Base-by-base conservation (phyloP, 2,113 vertebrate genomes). In the Chiloscyllium plagiosum region DNA sequence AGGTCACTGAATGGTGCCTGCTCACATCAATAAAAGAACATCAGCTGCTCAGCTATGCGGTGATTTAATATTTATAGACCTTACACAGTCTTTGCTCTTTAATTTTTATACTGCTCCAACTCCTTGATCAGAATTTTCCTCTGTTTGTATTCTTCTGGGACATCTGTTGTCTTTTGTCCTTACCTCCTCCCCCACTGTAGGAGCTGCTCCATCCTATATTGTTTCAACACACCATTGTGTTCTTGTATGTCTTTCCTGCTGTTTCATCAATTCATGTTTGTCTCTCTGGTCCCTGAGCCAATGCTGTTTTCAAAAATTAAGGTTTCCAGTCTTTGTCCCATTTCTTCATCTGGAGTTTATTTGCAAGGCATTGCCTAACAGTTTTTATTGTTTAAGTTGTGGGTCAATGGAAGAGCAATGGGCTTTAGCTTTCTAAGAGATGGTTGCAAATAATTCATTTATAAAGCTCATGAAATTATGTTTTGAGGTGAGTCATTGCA, bases 161-260 rank as follows among this genome's bases (percentile, higher is more conserved):
- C 92, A 94, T 94, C 92, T 94, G 92, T 69, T 94, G 92, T 42
- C 37, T 69, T 66, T 94, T 94, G 92, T 66, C 12, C 3, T 10
- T 86, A 4, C 76, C 68, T 22, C 68, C 72, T 4, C 6, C 66
- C 19, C 37, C 65, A 37, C 69, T 69, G 20, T 69, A 20, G n/a
- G n/a, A 69, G 1, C 56, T 3, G 5, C n/a, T 69, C 37, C 17
- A 3, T 26, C 20, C 65, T 94, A n/a, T 17, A 24, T 69, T 69
- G 65, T 37, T 42, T 65, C 61, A 22, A 42, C 65, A 68, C n/a
- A 94, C 61, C 65, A 94, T 69, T 94, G 37, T 69, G 19, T 69
- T 69, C 92, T n/a, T 37, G 61, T 89, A n/a, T 37, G 5, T 19
- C 4, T 7, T 33, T 33, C 89, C 52, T 66, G 61, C 89, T 66